A percentile compares a stretch with the other conserved stretches of the same genome.
phyloP scores from a whole-genome alignment of 2,113 vertebrate genomes.

The Megaceryle torquata region DNA sequence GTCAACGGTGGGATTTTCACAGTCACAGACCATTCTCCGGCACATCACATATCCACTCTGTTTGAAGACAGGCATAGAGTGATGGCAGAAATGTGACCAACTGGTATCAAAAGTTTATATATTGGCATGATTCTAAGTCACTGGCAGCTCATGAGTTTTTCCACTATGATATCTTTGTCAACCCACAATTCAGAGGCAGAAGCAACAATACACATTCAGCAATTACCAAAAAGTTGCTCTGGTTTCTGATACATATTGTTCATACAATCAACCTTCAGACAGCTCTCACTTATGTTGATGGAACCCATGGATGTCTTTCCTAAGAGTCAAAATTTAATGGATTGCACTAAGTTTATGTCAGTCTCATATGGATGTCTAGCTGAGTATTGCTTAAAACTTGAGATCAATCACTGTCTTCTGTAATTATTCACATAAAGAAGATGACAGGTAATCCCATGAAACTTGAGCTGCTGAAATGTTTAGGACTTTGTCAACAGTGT shows the following conservation, averaged over 20 bases:
- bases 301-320: not conserved
- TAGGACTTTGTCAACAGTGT: not conserved
- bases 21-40: slow-evolving; percentile 97
- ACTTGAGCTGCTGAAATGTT: not conserved
- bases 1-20: slow-evolving; percentile 94
- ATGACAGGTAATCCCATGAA: not conserved
- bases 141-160: not conserved
- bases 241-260: not conserved
- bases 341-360: not conserved
- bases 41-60: slow-evolving; percentile 95
- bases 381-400: not conserved
- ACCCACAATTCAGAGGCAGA: not conserved
- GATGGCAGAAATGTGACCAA: not conserved
- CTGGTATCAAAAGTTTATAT: not conserved
- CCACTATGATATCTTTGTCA: not conserved
- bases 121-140: not conserved
- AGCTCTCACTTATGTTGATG: not conserved
- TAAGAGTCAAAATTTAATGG: not conserved
- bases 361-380: not conserved
- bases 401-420: not conserved
- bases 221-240: not conserved
- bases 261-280: not conserved
- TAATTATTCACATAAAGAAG: not conserved
- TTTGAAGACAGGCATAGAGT: not conserved
- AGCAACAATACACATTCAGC: not conserved